phyloP scores from a whole-genome alignment of 2,113 vertebrate genomes.

The Carettochelys insculpta region DNA sequence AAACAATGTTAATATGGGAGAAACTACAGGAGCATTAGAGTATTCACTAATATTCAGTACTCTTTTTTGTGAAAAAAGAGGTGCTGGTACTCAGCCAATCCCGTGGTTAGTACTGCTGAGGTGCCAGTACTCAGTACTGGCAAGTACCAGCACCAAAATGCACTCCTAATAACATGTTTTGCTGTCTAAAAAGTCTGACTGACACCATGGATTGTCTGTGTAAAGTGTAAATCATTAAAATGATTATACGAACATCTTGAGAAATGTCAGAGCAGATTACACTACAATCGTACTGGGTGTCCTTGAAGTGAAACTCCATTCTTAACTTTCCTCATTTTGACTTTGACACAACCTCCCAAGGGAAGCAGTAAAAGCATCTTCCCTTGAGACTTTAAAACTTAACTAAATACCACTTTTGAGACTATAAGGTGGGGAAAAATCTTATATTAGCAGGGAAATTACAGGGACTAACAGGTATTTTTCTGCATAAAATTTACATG shows the following conservation, averaged over 20 bases:
- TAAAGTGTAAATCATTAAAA: background rate
- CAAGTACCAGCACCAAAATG: too few relatives aligned
- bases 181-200: slow-evolving; percentile 6
- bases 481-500: background rate
- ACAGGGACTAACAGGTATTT: background rate
- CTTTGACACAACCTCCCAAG: background rate
- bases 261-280: background rate
- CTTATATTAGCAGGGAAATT: background rate
- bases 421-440: background rate
- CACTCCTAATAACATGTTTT: too few relatives aligned
- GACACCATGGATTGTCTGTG: background rate
- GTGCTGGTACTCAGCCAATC: too few relatives aligned
- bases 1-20: background rate
- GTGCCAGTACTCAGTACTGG: too few relatives aligned
- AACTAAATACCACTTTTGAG: background rate
- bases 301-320: slow-evolving; percentile 4
- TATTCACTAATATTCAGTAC: background rate
- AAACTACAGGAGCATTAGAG: background rate
- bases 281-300: background rate
- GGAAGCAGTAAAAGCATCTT: background rate
- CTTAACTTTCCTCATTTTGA: background rate
- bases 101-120: too few relatives aligned
- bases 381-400: slow-evolving; percentile 4
- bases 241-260: slow-evolving; percentile 1
- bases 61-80: too few relatives aligned